Evolutionary conservation across 2,113 vertebrate species (phyloP), one percentile per base, ranked within the genome.

Genomic region (Laticauda colubrina): DNA sequence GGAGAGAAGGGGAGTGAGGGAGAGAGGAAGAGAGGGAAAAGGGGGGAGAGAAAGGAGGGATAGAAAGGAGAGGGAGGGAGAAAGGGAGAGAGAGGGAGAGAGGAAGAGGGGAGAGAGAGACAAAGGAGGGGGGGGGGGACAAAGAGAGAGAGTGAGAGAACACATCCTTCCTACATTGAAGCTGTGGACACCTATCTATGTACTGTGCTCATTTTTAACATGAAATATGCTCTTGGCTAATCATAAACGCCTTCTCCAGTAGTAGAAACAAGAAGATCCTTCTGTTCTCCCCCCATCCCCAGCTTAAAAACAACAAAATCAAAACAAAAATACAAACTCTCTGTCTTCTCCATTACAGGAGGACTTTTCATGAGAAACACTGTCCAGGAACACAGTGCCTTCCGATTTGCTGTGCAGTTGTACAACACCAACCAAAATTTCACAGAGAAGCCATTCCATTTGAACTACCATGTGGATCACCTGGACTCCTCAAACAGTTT

Each of bases 391-490:
- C 99, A 99, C 98, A 99, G 99, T 94, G 99, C 99, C 26, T 99
- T 99, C 98, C 98, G 99, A 95, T 99, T 99, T 96, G 99, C 99
- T 87, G 99, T 99, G 95, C 99, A 99, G 98, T 98, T 99, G 97
- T 99, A 99, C 98, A 99, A 99, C 98, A 99, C 99, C 96, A 99
- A 99, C 98, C 99, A 99, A 97, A 99, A 99, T 96, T 99, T 98
- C 96, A 99, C 99, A 57, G 99, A 99, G 96, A 99, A 99, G 96
- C 99, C 99, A 96, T 99, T 99, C 97, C 99, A 99, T 98, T 98
- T 99, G 97, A 99, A 99, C 97, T 99, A 99, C 97, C 99, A 99
- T 3, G 99, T 99, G 95, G 99, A 99, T 97, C 99, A 99, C 97
- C 98, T 99, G 97, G 99, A 99, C 97, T 99, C 99, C 90, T 99